Evolutionary conservation across 1,140 invertebrate genomes (phyloP), one percentile per base, ranked within the genome.

Genomic region (Ctenoplectra terminalis): DNA sequence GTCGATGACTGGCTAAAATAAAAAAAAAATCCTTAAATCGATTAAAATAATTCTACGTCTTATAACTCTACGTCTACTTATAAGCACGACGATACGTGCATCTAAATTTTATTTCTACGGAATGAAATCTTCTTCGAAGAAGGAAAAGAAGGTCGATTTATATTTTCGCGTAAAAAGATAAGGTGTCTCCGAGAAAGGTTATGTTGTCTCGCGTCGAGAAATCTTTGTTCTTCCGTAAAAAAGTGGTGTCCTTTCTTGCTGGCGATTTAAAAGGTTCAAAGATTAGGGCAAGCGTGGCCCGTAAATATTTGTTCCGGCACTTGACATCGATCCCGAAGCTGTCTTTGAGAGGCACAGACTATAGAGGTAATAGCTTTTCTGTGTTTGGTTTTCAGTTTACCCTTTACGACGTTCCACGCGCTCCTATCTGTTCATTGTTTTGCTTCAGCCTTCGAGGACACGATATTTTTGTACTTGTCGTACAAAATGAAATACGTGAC

Each of bases 251-350:
- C 63, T 54, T 37, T 26, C 37, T 34, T 6, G 20, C 2, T 9
- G 50, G 23, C 29, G 69, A 72, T 80, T 77, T 69, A 77, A 63
- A 63, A 72, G 37, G 69, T 72, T 63, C 58, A 72, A 63, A 63
- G 69, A 58, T 72, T 40, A 72, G 58, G 40, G 34, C 50, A 58
- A 70, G 56, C 69, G 56, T 43, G 20, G 34, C 69, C n/a, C 34
- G 67, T 58, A 60, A 80, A 80, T 72, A 80, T 80, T 80, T 80
- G 56, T 52, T 43, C 34, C 40, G 37, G 34, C n/a, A 52, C 77
- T 73, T 80, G 77, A 80, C 77, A 80, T 46, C 56, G 15, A 80
- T 52, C 69, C 58, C 23, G 34, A 34, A 63, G 77, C 58, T 34
- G 58, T 80, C 43, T 80, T 80, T 63, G 31, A 61, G 26, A 29